Evolutionary conservation across 2,113 vertebrate species (phyloP).

Genomic region (Helogale parvula): DNA sequence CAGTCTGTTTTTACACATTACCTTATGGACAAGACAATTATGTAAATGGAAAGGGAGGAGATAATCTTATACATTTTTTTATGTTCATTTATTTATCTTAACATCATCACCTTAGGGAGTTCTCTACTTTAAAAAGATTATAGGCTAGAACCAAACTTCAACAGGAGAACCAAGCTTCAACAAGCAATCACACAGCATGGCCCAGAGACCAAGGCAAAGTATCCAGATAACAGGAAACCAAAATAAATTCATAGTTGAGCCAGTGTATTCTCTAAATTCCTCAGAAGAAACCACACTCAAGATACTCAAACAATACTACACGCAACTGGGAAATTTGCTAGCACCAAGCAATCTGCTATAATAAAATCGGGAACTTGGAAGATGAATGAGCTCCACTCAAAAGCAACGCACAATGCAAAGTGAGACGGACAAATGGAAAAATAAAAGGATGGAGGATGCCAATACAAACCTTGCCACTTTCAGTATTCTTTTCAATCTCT

Average conservation of each 20-base stretch:
- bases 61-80: background rate
- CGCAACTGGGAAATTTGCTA: background rate
- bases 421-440: slow-evolving; percentile 70
- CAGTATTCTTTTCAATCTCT: slow-evolving; percentile 86
- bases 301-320: background rate
- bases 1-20: background rate
- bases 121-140: background rate
- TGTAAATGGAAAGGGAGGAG: background rate
- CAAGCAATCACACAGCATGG: background rate
- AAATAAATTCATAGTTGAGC: background rate
- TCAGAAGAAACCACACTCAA: slow-evolving; percentile 43
- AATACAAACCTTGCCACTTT: slow-evolving; percentile 91
- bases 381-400: slow-evolving; percentile 42
- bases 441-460: slow-evolving; percentile 73
- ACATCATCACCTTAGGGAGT: background rate
- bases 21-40: background rate
- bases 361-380: background rate
- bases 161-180: background rate
- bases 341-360: background rate
- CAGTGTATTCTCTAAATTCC: slow-evolving; percentile 62
- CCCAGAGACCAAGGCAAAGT: background rate
- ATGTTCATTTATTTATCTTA: background rate
- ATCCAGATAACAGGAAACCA: background rate
- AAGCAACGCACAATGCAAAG: slow-evolving; percentile 67
- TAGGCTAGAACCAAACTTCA: background rate